Conservation (phyloP, 2,888 invertebrate genomes). For the Lampropteryx suffumata region DNA sequence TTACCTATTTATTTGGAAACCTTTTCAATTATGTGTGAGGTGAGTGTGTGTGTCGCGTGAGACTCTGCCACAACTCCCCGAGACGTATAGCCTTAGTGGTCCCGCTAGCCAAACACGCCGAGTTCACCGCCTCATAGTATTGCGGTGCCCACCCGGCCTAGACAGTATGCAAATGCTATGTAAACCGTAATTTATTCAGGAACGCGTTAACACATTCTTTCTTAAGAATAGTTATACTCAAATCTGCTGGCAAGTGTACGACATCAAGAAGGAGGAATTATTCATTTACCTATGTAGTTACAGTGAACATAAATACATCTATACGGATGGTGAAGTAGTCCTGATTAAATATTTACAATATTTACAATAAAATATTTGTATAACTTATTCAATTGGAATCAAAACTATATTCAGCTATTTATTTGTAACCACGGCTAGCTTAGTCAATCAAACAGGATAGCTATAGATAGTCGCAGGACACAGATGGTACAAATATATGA, state of each 20-base stretch:
- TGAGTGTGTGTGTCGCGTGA: conserved; percentile 26
- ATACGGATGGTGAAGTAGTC: no score
- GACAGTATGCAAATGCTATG: conserved; percentile 29
- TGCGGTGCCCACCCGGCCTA: conserved; percentile 18
- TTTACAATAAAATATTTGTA: no score
- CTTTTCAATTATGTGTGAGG: neutral
- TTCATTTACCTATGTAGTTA: neutral
- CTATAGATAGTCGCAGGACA: no score
- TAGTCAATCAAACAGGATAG: no score
- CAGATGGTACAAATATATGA: no score
- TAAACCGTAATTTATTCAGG: conserved; percentile 31
- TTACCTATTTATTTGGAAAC: no score
- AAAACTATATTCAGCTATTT: no score
- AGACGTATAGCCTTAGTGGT: conserved; percentile 34
- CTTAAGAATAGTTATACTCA: conserved; percentile 15
- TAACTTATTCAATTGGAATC: no score
- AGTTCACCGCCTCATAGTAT: conserved; percentile 44
- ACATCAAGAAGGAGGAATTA: neutral
- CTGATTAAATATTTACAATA: no score
- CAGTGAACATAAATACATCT: no score
- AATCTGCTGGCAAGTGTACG: conserved; percentile 15
- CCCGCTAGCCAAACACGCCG: conserved; percentile 65
- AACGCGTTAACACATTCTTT: conserved; percentile 21
- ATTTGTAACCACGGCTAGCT: no score
- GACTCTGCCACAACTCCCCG: conserved; percentile 21